Base-by-base conservation (phyloP, 1,140 invertebrate genomes). In the Ericerus pela region DNA sequence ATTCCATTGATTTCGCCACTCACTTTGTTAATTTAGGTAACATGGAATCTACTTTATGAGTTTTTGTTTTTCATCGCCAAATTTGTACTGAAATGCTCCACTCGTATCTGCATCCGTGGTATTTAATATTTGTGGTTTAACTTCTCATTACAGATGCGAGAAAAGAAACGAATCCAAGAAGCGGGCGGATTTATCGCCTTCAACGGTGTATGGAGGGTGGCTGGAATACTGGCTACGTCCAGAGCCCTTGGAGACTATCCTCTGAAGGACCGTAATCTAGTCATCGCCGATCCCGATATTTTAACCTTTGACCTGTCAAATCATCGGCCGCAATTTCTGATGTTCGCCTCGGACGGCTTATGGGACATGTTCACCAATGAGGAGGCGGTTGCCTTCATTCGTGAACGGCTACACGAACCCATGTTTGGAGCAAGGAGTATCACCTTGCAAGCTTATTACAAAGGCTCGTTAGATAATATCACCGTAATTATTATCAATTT, bases 281-380 rank as follows among this genome's bases (percentile, higher is more conserved):
- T 97, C 10, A 95, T 93, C 61, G 90, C 92, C 1, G 87, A 94
- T 68, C 94, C 94, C 22, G 93, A 97, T 68, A 89, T 97, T 63
- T 72, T 92, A 56, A 91, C 88, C n/a, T 95, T 96, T 69, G 85
- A 95, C 68, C 68, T 92, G 41, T 74, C 75, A 38, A 82, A 87
- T 69, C 84, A 88, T 63, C 84, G 75, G 66, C 89, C 93, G 1
- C 76, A 81, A 70, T 96, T 96, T 71, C 70, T 96, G 57, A 81
- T 97, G 57, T 70, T 96, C 22, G 94, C 93, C 11, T 87, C 90
- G 2, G 94, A 96, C 76, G 94, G 94, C 11, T 74, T 97, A 8
- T 96, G 92, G 92, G 94, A 96, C 70, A 91, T 86, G 27, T 93
- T 95, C 65, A 78, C 78, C 16, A 96, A 96, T 70, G 90, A 96